Evolutionary conservation across 2,888 invertebrate genomes (phyloP), one percentile per base, ranked within the genome.

Genomic region (Arge pagana): DNA sequence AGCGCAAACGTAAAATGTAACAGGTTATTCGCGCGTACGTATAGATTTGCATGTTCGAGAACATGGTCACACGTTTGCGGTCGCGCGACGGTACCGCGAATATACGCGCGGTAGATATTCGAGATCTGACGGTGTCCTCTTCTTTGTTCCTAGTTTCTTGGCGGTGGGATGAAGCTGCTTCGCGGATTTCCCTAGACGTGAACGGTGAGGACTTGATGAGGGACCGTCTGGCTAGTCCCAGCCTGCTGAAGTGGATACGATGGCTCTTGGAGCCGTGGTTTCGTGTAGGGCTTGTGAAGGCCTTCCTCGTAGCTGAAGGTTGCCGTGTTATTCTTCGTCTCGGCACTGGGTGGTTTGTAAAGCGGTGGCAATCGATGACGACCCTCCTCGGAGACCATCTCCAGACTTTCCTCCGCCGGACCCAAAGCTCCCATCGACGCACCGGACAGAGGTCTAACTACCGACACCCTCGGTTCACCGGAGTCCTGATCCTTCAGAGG

Each of bases 311-410:
- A 76, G 48, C 63, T 71, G 50, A 75, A 72, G 39, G 85, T 85
- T 55, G 88, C 88, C 45, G 90, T 90, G 77, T 90, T 90, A 79
- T 91, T 91, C 67, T 89, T 83, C 75, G 90, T 88, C 74, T 91
- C 91, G 43, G 88, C 85, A 76, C 90, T 90, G 72, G 90, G 90
- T 56, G 91, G 88, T 79, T 93, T 92, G 78, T 89, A 90, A 57
- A 90, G 80, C 0, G 81, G 81, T 10, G 80, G 77, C 15, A 78
- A 73, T 37, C 80, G 77, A 33, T 80, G 80, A 60, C 80, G 77
- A 26, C 81, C 80, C 10, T 81, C 80, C 56, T 83, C 83, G 11
- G 82, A 80, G 35, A 83, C 82, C 82, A 84, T 82, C 62, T 86
- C 85, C 39, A 84, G 71, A 75, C 85, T 82, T 63, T 86, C 86